A percentile compares a stretch with the other conserved stretches of the same genome.
phyloP scores from a whole-genome alignment of 1,140 invertebrate species.

The Lordiphosa clarofinis region DNA sequence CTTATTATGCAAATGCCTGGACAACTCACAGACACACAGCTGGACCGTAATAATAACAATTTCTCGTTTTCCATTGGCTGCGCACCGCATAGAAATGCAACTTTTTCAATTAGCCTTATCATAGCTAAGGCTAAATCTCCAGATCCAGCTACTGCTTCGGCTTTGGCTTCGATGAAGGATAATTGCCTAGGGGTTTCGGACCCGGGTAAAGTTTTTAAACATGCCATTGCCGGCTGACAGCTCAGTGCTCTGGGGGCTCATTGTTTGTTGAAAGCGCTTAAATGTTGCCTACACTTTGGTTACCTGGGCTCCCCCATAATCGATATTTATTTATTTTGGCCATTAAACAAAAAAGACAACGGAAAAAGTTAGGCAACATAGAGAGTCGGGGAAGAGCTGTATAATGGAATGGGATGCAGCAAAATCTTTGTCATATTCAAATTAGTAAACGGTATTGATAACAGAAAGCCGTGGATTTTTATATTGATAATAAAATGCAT shows the following conservation, averaged over 20 bases:
- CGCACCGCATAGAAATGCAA: conserved; percentile 45
- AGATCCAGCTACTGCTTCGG: conserved; percentile 12
- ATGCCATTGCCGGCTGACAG: conserved; percentile 52
- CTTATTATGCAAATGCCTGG: conserved; percentile 71
- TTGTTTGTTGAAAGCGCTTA: conserved; percentile 41
- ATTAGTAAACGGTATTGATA: too few relatives aligned
- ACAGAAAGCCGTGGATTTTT: too few relatives aligned
- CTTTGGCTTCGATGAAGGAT: conserved; percentile 22
- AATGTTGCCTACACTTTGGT: conserved; percentile 30
- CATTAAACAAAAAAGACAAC: conserved; percentile 47
- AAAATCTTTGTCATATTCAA: too few relatives aligned
- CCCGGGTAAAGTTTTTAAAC: conserved; percentile 51
- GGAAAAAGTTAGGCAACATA: conserved; percentile 23
- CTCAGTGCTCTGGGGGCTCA: conserved; percentile 43
- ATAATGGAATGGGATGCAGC: not conserved
- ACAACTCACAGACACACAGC: conserved; percentile 16
- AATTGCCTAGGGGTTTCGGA: conserved; percentile 44
- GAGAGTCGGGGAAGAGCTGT: conserved; percentile 1
- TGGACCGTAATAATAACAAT: conserved; percentile 46
- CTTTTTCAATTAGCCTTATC: conserved; percentile 73
- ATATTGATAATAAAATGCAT: too few relatives aligned
- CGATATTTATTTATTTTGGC: conserved; percentile 67
- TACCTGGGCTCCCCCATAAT: conserved; percentile 45
- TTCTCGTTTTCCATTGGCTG: conserved; percentile 35
- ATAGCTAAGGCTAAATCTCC: conserved; percentile 9